These are phyloP conservation scores for Salpingus planirostris DNA, from an alignment of 2,888 invertebrate genomes.

Conservation along the genomic window DNA sequence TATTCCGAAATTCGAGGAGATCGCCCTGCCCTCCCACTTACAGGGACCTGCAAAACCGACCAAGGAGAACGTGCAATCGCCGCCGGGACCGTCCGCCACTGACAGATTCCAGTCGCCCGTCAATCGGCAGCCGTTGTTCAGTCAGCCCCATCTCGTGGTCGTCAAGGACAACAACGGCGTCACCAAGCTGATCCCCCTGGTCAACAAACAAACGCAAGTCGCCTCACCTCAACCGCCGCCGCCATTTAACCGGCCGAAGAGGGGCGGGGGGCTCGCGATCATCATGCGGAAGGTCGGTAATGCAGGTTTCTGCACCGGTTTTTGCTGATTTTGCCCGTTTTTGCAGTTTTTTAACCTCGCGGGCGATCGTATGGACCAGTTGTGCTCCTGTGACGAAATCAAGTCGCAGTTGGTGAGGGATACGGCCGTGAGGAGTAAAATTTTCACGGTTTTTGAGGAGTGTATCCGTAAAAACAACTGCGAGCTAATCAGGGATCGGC, in stretches of 20 bases:
- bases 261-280: slow-evolving; percentile 59
- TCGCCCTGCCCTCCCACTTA: slow-evolving; percentile 52
- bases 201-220: slow-evolving; percentile 21
- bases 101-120: slow-evolving; percentile 61
- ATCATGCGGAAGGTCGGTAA: slow-evolving; percentile 79
- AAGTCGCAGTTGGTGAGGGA: slow-evolving; percentile 56
- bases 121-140: slow-evolving; percentile 14
- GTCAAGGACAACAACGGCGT: slow-evolving; percentile 33
- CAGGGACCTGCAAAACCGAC: slow-evolving; percentile 2
- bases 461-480: slow-evolving; percentile 74
- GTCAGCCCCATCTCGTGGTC: slow-evolving; percentile 26
- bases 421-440: slow-evolving; percentile 68
- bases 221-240: too few relatives aligned
- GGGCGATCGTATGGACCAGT: slow-evolving; percentile 81
- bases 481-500: slow-evolving; percentile 84
- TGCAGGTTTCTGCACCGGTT: too few relatives aligned
- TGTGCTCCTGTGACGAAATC: too few relatives aligned
- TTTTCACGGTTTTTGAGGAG: slow-evolving; percentile 96
- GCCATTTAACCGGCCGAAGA: slow-evolving; percentile 47
- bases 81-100: slow-evolving; percentile 49
- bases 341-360: slow-evolving; percentile 86
- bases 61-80: too few relatives aligned
- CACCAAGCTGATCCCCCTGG: slow-evolving; percentile 31
- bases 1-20: slow-evolving; percentile 74
- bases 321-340: slow-evolving; percentile 4